A percentile compares a stretch with the other conserved stretches of the same genome.
Conservation (phyloP, 2,113 vertebrate genomes). For the Scatophagus argus region DNA sequence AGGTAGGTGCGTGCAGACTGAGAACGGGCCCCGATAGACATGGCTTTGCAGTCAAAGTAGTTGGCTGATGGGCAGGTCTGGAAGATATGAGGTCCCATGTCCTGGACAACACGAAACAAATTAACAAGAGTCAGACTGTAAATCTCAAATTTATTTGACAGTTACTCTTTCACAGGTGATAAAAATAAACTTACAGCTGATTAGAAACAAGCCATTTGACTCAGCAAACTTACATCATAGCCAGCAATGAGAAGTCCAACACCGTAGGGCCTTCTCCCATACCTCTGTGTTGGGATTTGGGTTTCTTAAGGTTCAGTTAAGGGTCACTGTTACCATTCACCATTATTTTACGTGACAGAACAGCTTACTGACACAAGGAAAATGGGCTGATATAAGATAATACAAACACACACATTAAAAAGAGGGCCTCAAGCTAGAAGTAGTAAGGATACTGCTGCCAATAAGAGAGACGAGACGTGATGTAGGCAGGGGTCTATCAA, state of each 20-base stretch:
- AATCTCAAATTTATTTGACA: too few species aligned
- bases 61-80: slow-evolving; percentile 99
- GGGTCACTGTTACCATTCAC: background rate
- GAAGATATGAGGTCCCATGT: slow-evolving; percentile 99
- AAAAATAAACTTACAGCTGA: too few species aligned
- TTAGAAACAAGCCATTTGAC: background rate
- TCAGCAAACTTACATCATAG: slow-evolving; percentile 90
- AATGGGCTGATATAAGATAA: background rate
- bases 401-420: background rate
- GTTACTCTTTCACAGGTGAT: background rate
- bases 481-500: slow-evolving; percentile 95
- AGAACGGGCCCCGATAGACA: slow-evolving; percentile 97
- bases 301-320: slow-evolving; percentile 87
- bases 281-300: slow-evolving; percentile 97
- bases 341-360: background rate
- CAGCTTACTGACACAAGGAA: background rate
- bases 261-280: slow-evolving; percentile 95
- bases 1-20: slow-evolving; percentile 98
- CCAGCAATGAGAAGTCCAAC: slow-evolving; percentile 98
- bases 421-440: background rate
- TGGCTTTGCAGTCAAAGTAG: slow-evolving; percentile 98
- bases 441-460: slow-evolving; percentile 98
- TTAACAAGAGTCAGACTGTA: background rate
- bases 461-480: slow-evolving; percentile 95
- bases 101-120: slow-evolving; percentile 78